Base-by-base conservation (phyloP, 2,797 vertebrate genomes). In the Odontamblyopus rebecca region DNA sequence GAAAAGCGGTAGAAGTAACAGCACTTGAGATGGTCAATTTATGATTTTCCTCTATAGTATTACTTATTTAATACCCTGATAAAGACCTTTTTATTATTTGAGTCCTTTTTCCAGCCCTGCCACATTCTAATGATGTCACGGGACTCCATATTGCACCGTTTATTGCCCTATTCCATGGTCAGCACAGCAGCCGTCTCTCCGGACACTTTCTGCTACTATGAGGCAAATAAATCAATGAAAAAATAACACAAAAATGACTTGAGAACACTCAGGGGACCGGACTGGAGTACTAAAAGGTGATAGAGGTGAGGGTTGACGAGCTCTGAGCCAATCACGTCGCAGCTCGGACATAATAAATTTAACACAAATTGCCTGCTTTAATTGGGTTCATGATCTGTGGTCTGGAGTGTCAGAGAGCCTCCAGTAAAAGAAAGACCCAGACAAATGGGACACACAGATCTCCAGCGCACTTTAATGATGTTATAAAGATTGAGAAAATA, bases 321-420 rank as follows among this genome's bases (percentile, higher is more conserved):
- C 77, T 79, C 56, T 15, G 77, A 79, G 82, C 89, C 90, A 87
- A 91, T 89, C 50, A 85, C 73, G n/a, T 53, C 0, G 60, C 56
- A 32, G 78, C 64, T 66, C 68, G 5, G 54, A 79, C 77, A 73
- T 84, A 80, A 90, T 92, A 92, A 92, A 92, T 90, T 91, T 88
- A 81, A 85, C 87, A 85, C 88, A 92, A 93, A 94, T 93, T 88
- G 83, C 90, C 80, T 70, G 77, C 81, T 92, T 93, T 94, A 93
- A 94, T 93, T 93, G 92, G 90, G 92, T 93, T 92, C 92, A 48
- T 85, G 92, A 92, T 91, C 92, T 89, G 84, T 83, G 86, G 91
- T 89, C 87, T 82, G 61, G 77, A 78, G 89, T 82, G 89, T 91
- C 86, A 77, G 74, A n/a, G 71, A 84, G 88, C 82, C 78, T 80